Evolutionary conservation across 2,888 invertebrate genomes (phyloP), one percentile per base, ranked within the genome.

Genomic region (Thymelicus lineola): DNA sequence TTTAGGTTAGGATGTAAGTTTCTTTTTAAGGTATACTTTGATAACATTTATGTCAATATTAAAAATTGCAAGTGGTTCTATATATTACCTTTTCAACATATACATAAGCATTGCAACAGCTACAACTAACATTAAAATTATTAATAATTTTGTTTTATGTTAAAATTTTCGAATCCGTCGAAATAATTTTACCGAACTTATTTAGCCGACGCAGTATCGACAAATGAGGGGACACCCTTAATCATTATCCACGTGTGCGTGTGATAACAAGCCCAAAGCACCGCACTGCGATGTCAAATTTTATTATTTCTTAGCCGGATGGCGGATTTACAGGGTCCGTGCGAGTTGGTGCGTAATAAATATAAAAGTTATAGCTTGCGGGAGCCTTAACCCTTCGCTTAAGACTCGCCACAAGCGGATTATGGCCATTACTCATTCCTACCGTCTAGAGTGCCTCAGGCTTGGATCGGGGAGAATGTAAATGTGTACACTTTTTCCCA

Each of bases 401-500:
- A 86, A 87, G 90, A 90, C 89, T 86, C 82, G 86, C 90, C 90
- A 84, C 90, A 89, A 90, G 90, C 88, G 91, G 93, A 93, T 93
- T 93, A 93, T 82, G 77, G 85, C 83, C 90, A 93, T 93, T 90
- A 92, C 85, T 93, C 92, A 92, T 90, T 87, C 90, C 88, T 90
- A 89, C 89, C 88, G 89, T 88, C 91, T 82, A 84, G 86, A 86
- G 79, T 77, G 87, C 91, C 88, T 77, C 74, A 75, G 87, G 91
- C 88, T 73, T 73, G 68, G 53, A 50, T 59, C 36, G 58, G 50
- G 57, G 57, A 36, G 65, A 71, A 71, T 66, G 61, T 71, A 71
- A 71, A 71, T 66, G 63, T 70, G 68, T 69, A 69, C 69, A 69
- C 57, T 69, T 69, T 63, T 69, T 69, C 69, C 69, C 69, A 69